These are phyloP conservation scores for Tetragonisca angustula DNA, from an alignment of 2,888 invertebrate species.

Conservation along the genomic window DNA sequence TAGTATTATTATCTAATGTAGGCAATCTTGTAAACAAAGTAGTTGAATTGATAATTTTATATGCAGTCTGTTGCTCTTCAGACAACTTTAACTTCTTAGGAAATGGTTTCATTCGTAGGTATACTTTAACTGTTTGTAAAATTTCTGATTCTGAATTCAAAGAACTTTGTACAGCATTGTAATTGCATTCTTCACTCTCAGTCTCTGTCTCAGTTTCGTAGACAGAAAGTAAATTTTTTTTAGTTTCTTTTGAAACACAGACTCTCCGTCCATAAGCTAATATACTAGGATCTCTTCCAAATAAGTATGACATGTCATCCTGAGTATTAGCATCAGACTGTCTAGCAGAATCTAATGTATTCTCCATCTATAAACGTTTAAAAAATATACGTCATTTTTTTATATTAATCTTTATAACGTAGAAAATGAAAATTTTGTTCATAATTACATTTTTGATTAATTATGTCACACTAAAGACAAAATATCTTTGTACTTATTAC, in stretches of 20 bases:
- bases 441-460: neutral
- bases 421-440: neutral
- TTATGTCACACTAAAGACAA: neutral
- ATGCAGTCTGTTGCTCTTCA: slow-evolving; percentile 80
- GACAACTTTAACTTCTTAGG: slow-evolving; percentile 74
- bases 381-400: slow-evolving; percentile 8
- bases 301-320: slow-evolving; percentile 78
- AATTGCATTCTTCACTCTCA: slow-evolving; percentile 60
- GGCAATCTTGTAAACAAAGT: slow-evolving; percentile 84
- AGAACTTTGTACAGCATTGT: slow-evolving; percentile 49
- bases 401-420: slow-evolving; percentile 5
- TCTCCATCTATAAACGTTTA: slow-evolving; percentile 69
- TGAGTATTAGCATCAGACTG: slow-evolving; percentile 50
- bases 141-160: slow-evolving; percentile 33
- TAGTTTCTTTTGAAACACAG: slow-evolving; percentile 53
- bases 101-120: slow-evolving; percentile 86
- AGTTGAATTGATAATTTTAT: slow-evolving; percentile 84
- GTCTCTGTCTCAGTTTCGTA: slow-evolving; percentile 70
- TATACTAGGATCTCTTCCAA: slow-evolving; percentile 81
- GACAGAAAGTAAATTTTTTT: slow-evolving; percentile 76
- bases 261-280: slow-evolving; percentile 77
- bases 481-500: neutral
- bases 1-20: slow-evolving; percentile 74
- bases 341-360: slow-evolving; percentile 71
- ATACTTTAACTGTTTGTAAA: slow-evolving; percentile 85